phyloP scores from a whole-genome alignment of 2,888 invertebrate species.

The Reticulitermes lucifugus region DNA sequence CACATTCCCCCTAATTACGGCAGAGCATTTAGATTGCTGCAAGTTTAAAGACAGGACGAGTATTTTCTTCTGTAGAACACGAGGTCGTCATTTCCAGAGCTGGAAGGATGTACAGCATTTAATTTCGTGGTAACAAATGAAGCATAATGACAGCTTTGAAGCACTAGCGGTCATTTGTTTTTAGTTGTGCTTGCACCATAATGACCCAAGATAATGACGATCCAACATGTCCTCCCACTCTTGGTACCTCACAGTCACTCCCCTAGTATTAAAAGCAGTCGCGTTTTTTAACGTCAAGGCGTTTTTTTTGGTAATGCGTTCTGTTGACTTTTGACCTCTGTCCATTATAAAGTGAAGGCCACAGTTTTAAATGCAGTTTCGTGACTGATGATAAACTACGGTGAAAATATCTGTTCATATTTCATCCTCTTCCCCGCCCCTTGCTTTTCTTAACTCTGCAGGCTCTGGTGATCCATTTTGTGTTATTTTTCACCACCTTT shows the following conservation, averaged over 20 bases:
- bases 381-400: slow-evolving; percentile 44
- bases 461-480: slow-evolving; percentile 33
- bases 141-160: slow-evolving; percentile 48
- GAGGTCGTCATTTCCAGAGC: slow-evolving; percentile 27
- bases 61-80: slow-evolving; percentile 12
- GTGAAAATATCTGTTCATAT: slow-evolving; percentile 44
- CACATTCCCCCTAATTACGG: slow-evolving; percentile 31
- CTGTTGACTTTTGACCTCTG: slow-evolving; percentile 45
- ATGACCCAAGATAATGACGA: slow-evolving; percentile 40
- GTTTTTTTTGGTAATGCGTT: slow-evolving; percentile 45
- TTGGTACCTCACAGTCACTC: slow-evolving; percentile 11
- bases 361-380: slow-evolving; percentile 45
- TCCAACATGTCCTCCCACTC: slow-evolving; percentile 35
- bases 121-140: slow-evolving; percentile 47
- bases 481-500: not conserved
- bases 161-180: slow-evolving; percentile 45
- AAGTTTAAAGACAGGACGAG: slow-evolving; percentile 3
- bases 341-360: slow-evolving; percentile 44
- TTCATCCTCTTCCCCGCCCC: slow-evolving; percentile 36
- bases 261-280: slow-evolving; percentile 39
- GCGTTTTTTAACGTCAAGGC: slow-evolving; percentile 38
- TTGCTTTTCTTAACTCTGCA: slow-evolving; percentile 28
- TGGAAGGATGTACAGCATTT: slow-evolving; percentile 42
- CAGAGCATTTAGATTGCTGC: slow-evolving; percentile 21
- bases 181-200: slow-evolving; percentile 40